Conservation (phyloP, 2,888 invertebrate genomes). For the Drosophila borealis region DNA sequence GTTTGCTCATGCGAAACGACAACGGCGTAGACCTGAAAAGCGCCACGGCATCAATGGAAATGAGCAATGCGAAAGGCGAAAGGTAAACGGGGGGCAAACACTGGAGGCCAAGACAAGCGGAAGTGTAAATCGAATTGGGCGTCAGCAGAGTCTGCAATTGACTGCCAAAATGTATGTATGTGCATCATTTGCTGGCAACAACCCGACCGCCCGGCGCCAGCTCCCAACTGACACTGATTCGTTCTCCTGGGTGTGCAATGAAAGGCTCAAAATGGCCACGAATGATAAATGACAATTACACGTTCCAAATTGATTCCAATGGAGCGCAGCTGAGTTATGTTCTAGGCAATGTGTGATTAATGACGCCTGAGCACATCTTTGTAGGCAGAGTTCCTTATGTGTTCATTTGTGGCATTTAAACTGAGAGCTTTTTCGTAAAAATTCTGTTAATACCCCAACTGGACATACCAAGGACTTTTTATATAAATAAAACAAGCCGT, state of each 20-base stretch:
- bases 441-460: not conserved
- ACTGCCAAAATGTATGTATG: slow-evolving; percentile 49
- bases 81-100: slow-evolving; percentile 9
- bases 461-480: not conserved
- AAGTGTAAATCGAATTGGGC: slow-evolving; percentile 73
- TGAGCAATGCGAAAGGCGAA: slow-evolving; percentile 26
- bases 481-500: no score
- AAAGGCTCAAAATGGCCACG: slow-evolving; percentile 61
- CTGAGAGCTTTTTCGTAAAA: not conserved
- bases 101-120: slow-evolving; percentile 49
- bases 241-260: slow-evolving; percentile 60
- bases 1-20: slow-evolving; percentile 94
- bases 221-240: slow-evolving; percentile 52
- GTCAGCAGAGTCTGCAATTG: slow-evolving; percentile 53
- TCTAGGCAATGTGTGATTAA: slow-evolving; percentile 38
- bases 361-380: slow-evolving; percentile 6
- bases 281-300: slow-evolving; percentile 66
- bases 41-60: slow-evolving; percentile 48
- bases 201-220: not conserved
- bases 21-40: slow-evolving; percentile 91
- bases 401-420: not conserved
- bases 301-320: slow-evolving; percentile 54
- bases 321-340: slow-evolving; percentile 34
- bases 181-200: slow-evolving; percentile 37
- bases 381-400: not conserved